phyloP scores from a whole-genome alignment of 1,140 invertebrate species.

The Aphis gossypii region DNA sequence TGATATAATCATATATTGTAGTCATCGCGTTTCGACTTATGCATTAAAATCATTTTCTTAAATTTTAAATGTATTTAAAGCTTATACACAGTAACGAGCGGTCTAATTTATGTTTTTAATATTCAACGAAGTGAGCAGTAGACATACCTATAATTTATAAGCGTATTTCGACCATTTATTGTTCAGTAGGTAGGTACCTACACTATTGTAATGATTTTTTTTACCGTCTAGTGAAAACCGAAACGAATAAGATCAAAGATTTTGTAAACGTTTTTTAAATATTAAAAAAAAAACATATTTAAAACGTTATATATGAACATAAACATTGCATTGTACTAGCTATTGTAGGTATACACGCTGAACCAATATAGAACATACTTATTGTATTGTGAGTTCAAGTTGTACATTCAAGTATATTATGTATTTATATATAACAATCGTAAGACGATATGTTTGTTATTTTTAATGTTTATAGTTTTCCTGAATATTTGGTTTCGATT shows the following conservation, averaged over 20 bases:
- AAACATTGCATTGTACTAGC: not conserved
- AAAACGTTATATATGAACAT: not conserved
- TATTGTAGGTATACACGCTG: not conserved
- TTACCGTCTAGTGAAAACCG: constrained; percentile 23
- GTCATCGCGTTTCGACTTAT: not conserved
- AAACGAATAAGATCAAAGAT: not conserved
- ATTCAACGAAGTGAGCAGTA: not conserved
- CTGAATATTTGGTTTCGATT: not conserved
- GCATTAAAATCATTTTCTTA: not conserved
- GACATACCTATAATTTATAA: too few relatives aligned
- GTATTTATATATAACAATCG: not conserved
- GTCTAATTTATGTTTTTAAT: not conserved
- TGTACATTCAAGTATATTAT: not conserved
- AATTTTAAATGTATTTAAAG: not conserved
- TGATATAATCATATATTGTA: not conserved
- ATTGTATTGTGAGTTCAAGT: not conserved
- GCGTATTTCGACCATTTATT: not conserved
- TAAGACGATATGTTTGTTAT: not conserved
- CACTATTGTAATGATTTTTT: constrained; percentile 1
- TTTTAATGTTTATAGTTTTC: not conserved
- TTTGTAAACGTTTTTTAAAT: constrained; percentile 13
- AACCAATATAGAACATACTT: not conserved
- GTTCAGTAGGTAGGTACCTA: not conserved
- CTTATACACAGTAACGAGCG: not conserved
- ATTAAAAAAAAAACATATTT: not conserved